Percentiles rank a stretch among this genome's conserved stretches.
These are phyloP conservation scores for Rana temporaria DNA, from an alignment of 2,113 vertebrate genomes.

Conservation along the genomic window DNA sequence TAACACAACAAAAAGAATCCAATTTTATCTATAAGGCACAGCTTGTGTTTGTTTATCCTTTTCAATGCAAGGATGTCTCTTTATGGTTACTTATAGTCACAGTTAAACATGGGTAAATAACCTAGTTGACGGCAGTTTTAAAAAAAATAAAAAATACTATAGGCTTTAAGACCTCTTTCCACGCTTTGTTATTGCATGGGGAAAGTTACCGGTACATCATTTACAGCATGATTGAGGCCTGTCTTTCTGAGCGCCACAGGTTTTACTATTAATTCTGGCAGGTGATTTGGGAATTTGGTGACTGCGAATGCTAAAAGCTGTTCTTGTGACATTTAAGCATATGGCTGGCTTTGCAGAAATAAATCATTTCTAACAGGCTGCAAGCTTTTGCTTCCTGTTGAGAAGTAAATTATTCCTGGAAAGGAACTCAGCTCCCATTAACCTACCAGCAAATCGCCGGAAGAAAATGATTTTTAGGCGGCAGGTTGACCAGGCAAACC, in stretches of 20 bases:
- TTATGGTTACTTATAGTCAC: not conserved
- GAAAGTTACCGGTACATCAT: slow-evolving; percentile 29
- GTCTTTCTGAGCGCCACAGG: slow-evolving; percentile 39
- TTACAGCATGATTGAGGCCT: slow-evolving; percentile 49
- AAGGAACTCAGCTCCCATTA: slow-evolving; percentile 51
- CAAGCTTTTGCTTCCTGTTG: slow-evolving; percentile 52
- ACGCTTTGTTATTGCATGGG: not conserved
- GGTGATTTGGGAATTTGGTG: slow-evolving; percentile 45
- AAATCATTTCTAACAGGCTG: slow-evolving; percentile 54
- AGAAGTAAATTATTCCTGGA: slow-evolving; percentile 57
- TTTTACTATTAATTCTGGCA: slow-evolving; percentile 52
- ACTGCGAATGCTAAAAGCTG: slow-evolving; percentile 40
- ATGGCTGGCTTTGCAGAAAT: slow-evolving; percentile 54
- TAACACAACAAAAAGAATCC: slow-evolving; percentile 1
- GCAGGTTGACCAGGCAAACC: slow-evolving; percentile 40
- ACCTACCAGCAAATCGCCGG: slow-evolving; percentile 45
- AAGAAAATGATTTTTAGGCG: slow-evolving; percentile 52
- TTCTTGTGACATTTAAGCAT: slow-evolving; percentile 54
- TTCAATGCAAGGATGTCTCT: not conserved
- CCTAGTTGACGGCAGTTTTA: not conserved
- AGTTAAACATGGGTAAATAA: not conserved
- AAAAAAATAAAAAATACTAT: not conserved
- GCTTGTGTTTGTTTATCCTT: not conserved
- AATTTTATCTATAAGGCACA: no score
- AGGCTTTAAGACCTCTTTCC: slow-evolving; percentile 7